Base-by-base conservation (phyloP, 2,797 vertebrate genomes). In the Dicrostonyx torquatus region DNA sequence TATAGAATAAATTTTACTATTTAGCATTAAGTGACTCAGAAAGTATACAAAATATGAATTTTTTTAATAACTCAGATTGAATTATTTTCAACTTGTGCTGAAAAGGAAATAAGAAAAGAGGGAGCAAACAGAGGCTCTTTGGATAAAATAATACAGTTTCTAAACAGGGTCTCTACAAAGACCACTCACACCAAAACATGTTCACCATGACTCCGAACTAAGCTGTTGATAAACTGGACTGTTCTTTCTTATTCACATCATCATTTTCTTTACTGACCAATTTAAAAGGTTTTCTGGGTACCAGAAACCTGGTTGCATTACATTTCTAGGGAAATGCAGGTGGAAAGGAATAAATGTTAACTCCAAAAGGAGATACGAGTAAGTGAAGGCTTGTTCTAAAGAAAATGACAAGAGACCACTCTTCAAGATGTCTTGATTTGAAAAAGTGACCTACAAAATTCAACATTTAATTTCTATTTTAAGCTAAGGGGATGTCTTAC, bases 11-110 rank as follows among this genome's bases (percentile, higher is more conserved):
- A 76, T 83, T 89, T 87, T 90, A 86, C 64, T 87, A 95, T 87
- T 76, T 78, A 91, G 18, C 13, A 93, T 79, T 92, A 89, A 89
- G 79, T 79, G 82, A 88, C 50, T 85, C 43, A 93, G 29, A 85
- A 3, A 93, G 68, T 75, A 82, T 29, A 87, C 40, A 89, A 60
- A 8, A 91, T 6, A 50, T 37, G 66, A 95, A 24, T 94, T 79
- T 92, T 37, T 62, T 89, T 83, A 93, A 75, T 78, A 77, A 94
- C 48, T 93, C 29, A 94, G 17, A 93, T 43, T 26, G 14, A 5
- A 83, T 91, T 86, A 70, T 60, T 80, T 89, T 45, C 9, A 29
- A 68, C 89, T 55, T 86, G 22, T 29, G 37, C 48, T 93, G 31
- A 95, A 87, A 6, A 9, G 7, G 1, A 85, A 31, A 64, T 77